These are phyloP conservation scores for Margarornis squamiger DNA, from an alignment of 2,797 vertebrate genomes.

Conservation along the genomic window DNA sequence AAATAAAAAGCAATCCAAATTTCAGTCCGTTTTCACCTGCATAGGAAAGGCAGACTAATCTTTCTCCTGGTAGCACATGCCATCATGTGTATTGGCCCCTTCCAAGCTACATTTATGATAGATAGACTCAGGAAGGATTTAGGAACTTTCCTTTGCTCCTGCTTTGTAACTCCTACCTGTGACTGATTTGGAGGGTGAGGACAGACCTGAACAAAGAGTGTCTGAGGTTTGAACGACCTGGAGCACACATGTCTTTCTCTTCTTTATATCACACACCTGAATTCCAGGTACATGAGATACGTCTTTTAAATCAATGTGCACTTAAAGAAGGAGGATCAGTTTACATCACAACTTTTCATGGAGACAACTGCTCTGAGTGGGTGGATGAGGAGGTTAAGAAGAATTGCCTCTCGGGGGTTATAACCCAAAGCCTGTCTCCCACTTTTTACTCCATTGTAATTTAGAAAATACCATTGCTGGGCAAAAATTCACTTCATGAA, in stretches of 20 bases:
- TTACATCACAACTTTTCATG: not conserved
- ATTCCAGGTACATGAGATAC: not conserved
- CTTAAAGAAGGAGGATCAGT: not conserved
- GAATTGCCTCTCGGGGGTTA: not conserved
- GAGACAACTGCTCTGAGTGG: not conserved
- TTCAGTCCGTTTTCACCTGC: not conserved
- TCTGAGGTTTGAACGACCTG: not conserved
- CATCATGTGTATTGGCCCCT: not conserved
- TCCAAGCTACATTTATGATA: not conserved
- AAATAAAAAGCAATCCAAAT: not conserved
- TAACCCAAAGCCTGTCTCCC: not conserved
- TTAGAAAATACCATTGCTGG: not conserved
- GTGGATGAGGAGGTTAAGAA: not conserved
- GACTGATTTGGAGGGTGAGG: not conserved
- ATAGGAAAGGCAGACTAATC: not conserved
- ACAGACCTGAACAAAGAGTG: not conserved
- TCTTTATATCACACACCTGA: too few species aligned
- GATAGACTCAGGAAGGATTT: not conserved
- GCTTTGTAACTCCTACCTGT: fast-evolving
- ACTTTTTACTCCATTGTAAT: not conserved
- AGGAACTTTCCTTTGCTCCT: not conserved
- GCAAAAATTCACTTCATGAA: not conserved
- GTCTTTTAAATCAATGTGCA: not conserved
- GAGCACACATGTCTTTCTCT: not conserved
- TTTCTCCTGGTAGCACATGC: not conserved